Evolutionary conservation across 2,797 vertebrate species (phyloP), one percentile per base, ranked within the genome.

Genomic region (Acanthurus leucopareius): DNA sequence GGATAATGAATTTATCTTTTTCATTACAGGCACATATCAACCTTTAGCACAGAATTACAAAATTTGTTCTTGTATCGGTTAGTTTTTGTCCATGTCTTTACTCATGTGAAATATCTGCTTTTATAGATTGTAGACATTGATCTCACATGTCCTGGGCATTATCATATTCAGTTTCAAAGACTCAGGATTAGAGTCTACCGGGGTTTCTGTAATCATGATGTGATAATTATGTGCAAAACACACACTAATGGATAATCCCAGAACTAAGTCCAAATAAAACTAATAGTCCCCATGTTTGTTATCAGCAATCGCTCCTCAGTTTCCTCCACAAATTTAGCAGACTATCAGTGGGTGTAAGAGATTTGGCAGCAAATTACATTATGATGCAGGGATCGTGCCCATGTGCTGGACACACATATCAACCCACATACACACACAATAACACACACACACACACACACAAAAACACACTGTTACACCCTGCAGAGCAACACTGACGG

Each of bases 401-500:
- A 73, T 73, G 82, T 88, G 76, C 80, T 75, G 81, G 78, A 80
- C 84, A 80, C 80, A 80, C 81, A 79, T 53, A 70, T 65, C 10
- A 5, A 61, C 58, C 45, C 60, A 49, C 5, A 53, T 56, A 59
- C 53, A 67, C 73, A 60, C 49, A 52, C 49, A 51, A 35, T 35
- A 35, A 35, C 32, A 35, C 28, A 49, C 4, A 52, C 59, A 59
- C 52, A 72, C 73, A 59, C 47, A 49, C 48, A 51, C 66, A 80
- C 47, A 85, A 71, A 73, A 58, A 68, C 40, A 83, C 77, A 63
- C 87, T 87, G 86, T 88, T 79, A 69, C 89, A 92, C 60, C 85
- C 72, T 77, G 70, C 80, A 88, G 80, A 87, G 83, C 86, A 88
- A 87, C 80, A 80, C 79, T 86, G 86, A 88, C 65, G 22, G 85